These are phyloP conservation scores for Agrypnia vestita DNA, from an alignment of 1,140 invertebrate genomes.

Conservation along the genomic window DNA sequence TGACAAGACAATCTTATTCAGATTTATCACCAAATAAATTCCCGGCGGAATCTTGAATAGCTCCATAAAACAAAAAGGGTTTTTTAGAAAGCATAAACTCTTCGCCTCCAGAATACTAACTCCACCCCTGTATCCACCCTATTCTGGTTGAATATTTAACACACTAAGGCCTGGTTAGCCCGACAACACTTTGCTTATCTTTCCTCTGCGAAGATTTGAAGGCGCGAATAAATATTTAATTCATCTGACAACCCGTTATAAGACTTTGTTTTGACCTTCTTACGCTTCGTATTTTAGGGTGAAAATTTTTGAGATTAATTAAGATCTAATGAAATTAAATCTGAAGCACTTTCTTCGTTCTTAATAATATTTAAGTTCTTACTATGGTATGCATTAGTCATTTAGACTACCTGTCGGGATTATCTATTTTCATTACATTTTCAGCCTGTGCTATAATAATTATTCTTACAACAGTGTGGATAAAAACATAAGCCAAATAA, in stretches of 20 bases:
- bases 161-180: conserved; percentile 19
- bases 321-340: conserved; percentile 18
- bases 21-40: conserved; percentile 3
- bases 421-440: too few relatives aligned
- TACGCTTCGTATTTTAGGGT: conserved; percentile 13
- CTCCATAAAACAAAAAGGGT: conserved; percentile 8
- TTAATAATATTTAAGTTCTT: neutral
- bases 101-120: conserved; percentile 22
- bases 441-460: too few relatives aligned
- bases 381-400: neutral
- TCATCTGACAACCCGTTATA: conserved; percentile 31
- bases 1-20: neutral
- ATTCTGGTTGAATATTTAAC: conserved; percentile 24
- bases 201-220: conserved; percentile 21
- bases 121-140: neutral
- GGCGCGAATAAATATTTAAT: conserved; percentile 36
- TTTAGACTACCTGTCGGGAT: neutral
- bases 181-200: conserved; percentile 35
- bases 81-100: neutral
- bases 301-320: conserved; percentile 26
- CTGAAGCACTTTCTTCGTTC: neutral
- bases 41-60: conserved; percentile 8
- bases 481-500: too few relatives aligned
- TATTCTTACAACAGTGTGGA: too few relatives aligned
- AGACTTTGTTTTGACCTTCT: conserved; percentile 25